Base-by-base conservation (phyloP, 2,888 invertebrate species). In the Mythimna lalbum region DNA sequence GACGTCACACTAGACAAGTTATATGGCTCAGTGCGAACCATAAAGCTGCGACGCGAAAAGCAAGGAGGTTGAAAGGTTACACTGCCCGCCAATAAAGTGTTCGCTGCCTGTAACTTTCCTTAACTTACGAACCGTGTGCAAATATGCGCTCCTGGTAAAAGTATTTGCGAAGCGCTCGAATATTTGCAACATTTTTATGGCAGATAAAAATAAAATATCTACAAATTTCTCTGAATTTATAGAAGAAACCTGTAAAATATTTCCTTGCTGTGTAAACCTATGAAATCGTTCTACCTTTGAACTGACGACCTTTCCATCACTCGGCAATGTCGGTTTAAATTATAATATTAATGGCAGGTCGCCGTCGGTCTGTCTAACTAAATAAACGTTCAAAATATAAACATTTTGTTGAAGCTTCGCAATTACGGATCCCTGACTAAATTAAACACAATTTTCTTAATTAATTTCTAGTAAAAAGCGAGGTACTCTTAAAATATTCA, bases 1-100 rank as follows among this genome's bases (percentile, higher is more conserved):
- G 76, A 76, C 82, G 80, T 82, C 73, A 84, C 82, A 80, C 76
- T 84, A 84, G 78, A 84, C 80, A 82, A 80, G 77, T 78, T 80
- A 78, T 80, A 80, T 65, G 80, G 61, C 76, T 59, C 69, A 74
- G 81, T 77, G 74, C 57, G 72, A 69, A 59, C 76, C 76, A 60
- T 82, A 80, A 84, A 82, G 47, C 72, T 76, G 71, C 47, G 63
- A 80, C 68, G 69, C 63, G 66, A 55, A 62, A 70, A 72, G 73
- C 72, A 70, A 61, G 61, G 52, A 64, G 71, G 69, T 65, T 61
- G 57, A 69, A 64, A 74, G 74, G 67, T 72, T 75, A 61, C 63
- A 57, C 65, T 65, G 67, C 63, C 68, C 53, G 63, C 69, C 79
- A 80, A 72, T 80, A 76, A 79, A 80, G 53, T 60, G 69, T 59